Percentiles rank a stretch among this genome's conserved stretches.
phyloP scores from a whole-genome alignment of 2,888 invertebrate genomes.

The Parnassius mnemosyne region DNA sequence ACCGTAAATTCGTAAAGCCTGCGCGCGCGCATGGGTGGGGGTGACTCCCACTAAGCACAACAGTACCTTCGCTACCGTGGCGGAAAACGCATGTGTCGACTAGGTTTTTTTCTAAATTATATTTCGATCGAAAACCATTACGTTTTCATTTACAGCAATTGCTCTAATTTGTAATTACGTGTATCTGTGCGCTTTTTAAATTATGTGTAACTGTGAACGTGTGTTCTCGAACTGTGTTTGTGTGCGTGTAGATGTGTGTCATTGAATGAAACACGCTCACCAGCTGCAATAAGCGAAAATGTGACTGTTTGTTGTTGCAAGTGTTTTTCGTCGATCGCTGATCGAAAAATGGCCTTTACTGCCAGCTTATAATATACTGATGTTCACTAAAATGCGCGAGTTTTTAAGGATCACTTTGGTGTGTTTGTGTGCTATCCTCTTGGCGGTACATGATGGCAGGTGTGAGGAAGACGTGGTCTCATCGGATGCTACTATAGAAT shows the following conservation, averaged over 20 bases:
- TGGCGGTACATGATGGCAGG: constrained; percentile 50
- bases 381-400: constrained; percentile 68
- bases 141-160: constrained; percentile 32
- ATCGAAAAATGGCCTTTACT: constrained; percentile 59
- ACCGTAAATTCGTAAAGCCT: constrained; percentile 44
- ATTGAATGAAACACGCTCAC: constrained; percentile 46
- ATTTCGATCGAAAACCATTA: constrained; percentile 42
- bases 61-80: constrained; percentile 61
- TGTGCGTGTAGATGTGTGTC: constrained; percentile 40
- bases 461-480: constrained; percentile 48
- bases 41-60: constrained; percentile 46
- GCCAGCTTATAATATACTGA: constrained; percentile 44
- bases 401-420: constrained; percentile 64
- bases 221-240: constrained; percentile 29
- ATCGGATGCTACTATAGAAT: constrained; percentile 39
- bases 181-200: constrained; percentile 30
- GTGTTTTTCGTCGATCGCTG: constrained; percentile 41
- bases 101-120: constrained; percentile 36
- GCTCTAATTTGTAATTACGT: constrained; percentile 24
- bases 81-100: constrained; percentile 49
- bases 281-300: constrained; percentile 64
- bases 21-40: constrained; percentile 58
- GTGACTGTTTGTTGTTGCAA: constrained; percentile 61
- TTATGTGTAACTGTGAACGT: constrained; percentile 21
- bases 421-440: constrained; percentile 61